Base-by-base conservation (phyloP, 2,888 invertebrate genomes). In the Cephalotes varians region DNA sequence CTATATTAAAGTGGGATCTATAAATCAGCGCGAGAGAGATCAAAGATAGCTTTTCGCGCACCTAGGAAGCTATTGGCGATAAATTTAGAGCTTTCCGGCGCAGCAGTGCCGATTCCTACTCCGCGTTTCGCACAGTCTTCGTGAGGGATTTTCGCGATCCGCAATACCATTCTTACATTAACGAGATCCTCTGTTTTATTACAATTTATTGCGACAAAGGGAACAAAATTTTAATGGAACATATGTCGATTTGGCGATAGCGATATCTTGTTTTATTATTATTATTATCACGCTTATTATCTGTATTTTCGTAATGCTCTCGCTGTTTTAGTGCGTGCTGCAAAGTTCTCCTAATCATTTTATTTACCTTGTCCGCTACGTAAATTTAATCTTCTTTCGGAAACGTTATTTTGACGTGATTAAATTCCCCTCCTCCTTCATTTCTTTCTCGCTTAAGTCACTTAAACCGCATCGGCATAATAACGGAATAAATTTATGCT, bases 41-140 rank as follows among this genome's bases (percentile, higher is more conserved):
- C 69, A 77, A 77, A 77, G 77, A 77, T 76, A 76, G 54, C 65
- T 65, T 65, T 51, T 54, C 76, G 76, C 15, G 40, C 65, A 31
- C 28, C 49, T 37, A 56, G 65, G 40, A 65, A 76, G 76, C 65
- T 76, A 54, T 76, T 54, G 65, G 54, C 40, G 65, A 74, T 74
- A 74, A 74, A 74, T 74, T 62, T 62, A 3, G 74, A 62, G 62
- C 74, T 74, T 74, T 74, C 74, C 49, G 74, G 62, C 74, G 25
- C 60, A 62, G 74, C 62, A 28, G 64, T 65, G 18, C 21, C 74
- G 62, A 62, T 49, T 73, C 44, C 28, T 72, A 44, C 40, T 44
- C 5, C n/a, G 28, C 40, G 72, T 56, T 40, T 44, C 58, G 72
- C 28, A 40, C 40, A 28, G 37, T n/a, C 72, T 72, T 56, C 56